These are phyloP conservation scores for Promerops cafer DNA, from an alignment of 2,113 vertebrate genomes.

Conservation along the genomic window DNA sequence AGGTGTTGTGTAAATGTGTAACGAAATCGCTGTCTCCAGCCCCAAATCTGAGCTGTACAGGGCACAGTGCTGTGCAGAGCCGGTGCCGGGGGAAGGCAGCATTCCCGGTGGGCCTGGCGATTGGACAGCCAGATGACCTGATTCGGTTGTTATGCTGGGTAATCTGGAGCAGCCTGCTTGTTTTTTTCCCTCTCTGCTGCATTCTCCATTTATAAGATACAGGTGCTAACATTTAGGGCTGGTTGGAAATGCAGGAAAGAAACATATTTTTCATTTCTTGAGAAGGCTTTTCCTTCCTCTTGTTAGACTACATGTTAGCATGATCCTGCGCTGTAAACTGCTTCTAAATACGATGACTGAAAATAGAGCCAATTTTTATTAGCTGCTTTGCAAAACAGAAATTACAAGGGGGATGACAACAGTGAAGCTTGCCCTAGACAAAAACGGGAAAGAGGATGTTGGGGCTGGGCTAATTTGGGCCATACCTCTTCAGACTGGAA, in stretches of 20 bases:
- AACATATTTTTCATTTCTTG: neutral
- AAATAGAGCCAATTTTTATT: neutral
- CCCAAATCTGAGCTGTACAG: neutral
- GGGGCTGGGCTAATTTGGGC: constrained; percentile 1
- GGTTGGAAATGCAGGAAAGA: neutral
- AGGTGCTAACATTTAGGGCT: neutral
- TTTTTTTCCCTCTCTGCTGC: neutral
- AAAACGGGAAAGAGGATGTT: constrained; percentile 18
- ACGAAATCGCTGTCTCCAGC: neutral
- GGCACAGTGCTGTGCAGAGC: neutral
- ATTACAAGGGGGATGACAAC: neutral
- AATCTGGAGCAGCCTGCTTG: constrained; percentile 30
- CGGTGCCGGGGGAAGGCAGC: neutral
- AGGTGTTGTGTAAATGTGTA: neutral
- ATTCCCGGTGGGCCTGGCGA: neutral
- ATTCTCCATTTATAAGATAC: neutral
- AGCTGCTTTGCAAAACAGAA: constrained; percentile 9
- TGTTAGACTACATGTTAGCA: neutral
- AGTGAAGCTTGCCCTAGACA: constrained; percentile 11
- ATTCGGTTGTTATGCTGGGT: neutral
- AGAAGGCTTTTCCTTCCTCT: neutral
- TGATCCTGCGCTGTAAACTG: neutral
- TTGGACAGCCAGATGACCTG: constrained; percentile 23
- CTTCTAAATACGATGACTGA: neutral
- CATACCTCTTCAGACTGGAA: constrained; percentile 6